Evolutionary conservation across 2,113 vertebrate genomes (phyloP), one percentile per base, ranked within the genome.

Genomic region (Tyrannus savana): DNA sequence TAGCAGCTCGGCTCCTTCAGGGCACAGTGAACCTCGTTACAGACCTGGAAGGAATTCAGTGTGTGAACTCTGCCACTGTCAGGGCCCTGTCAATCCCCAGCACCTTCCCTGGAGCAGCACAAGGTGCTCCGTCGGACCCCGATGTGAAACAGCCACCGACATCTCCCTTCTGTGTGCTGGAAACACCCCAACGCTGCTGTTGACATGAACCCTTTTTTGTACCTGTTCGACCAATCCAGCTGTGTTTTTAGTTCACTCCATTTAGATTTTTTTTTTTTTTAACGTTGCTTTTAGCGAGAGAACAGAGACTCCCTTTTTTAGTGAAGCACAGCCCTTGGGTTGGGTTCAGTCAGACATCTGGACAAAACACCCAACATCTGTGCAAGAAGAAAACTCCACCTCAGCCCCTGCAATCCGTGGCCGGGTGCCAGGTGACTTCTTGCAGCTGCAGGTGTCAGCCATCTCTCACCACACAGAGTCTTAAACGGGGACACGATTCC

Each of bases 141-240:
- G 69, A 31, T 42, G 79, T 76, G 90, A 71, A 66, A 86, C 21
- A 92, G 30, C 86, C 73, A 42, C 50, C 0, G 0, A 27, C 68
- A 68, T 79, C 89, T 95, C 73, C 82, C 17, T 88, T 86, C 79
- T 47, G 49, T 3, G 4, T 92, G 90, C 68, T 92, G 96, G 90
- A 93, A 94, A 62, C 68, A 84, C 64, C 88, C 93, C 56, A n/a
- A 75, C 84, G 94, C 90, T 92, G 90, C 95, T 93, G 41, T 79
- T 75, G 83, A 89, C 83, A 93, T 58, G 19, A 62, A 88, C 53
- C 68, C 39, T 89, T 93, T 93, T 41, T 71, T 77, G 59, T 89
- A 86, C 76, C 72, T 75, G 60, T 94, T 74, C 0, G 3, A 84
- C 66, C 88, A 74, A 84, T 56, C 95, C 91, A 93, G 53, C 80